These are phyloP conservation scores for Molossus molossus DNA, from an alignment of 2,797 vertebrate species.

Conservation along the genomic window DNA sequence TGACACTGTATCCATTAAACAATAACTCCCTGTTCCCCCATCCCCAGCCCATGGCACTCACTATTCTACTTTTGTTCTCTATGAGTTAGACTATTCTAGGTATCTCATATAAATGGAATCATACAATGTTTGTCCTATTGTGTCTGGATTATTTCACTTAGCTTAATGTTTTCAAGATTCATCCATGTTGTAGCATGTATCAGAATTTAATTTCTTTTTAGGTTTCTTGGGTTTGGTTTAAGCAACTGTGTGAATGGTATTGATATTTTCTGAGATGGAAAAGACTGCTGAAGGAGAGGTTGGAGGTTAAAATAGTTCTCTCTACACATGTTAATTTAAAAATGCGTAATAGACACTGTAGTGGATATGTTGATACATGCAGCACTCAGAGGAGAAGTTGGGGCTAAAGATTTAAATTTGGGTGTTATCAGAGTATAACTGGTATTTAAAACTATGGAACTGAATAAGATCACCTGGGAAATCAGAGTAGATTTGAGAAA, in stretches of 20 bases:
- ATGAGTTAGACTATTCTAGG: background rate
- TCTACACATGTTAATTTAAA: slow-evolving; percentile 16
- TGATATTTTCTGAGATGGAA: slow-evolving; percentile 51
- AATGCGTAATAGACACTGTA: background rate
- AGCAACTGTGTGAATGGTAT: slow-evolving; percentile 39
- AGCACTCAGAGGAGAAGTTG: background rate
- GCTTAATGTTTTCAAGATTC: slow-evolving; percentile 47
- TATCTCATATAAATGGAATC: background rate
- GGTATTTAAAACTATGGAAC: background rate
- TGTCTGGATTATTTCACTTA: slow-evolving; percentile 63
- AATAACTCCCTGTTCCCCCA: background rate
- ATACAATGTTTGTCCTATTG: slow-evolving; percentile 17
- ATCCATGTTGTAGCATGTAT: slow-evolving; percentile 19
- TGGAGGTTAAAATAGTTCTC: background rate
- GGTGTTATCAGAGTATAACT: background rate
- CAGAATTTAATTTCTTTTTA: slow-evolving; percentile 49
- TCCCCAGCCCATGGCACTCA: background rate
- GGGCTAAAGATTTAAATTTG: slow-evolving; percentile 38
- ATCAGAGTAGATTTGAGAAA: slow-evolving; percentile 60
- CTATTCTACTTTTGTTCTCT: slow-evolving; percentile 13
- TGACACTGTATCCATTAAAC: background rate
- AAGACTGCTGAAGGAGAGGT: slow-evolving; percentile 16
- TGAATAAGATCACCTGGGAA: slow-evolving; percentile 15
- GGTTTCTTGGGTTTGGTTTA: slow-evolving; percentile 62
- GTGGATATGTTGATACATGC: background rate